Conservation (phyloP, 2,888 invertebrate genomes). For the Buathra laborator region DNA sequence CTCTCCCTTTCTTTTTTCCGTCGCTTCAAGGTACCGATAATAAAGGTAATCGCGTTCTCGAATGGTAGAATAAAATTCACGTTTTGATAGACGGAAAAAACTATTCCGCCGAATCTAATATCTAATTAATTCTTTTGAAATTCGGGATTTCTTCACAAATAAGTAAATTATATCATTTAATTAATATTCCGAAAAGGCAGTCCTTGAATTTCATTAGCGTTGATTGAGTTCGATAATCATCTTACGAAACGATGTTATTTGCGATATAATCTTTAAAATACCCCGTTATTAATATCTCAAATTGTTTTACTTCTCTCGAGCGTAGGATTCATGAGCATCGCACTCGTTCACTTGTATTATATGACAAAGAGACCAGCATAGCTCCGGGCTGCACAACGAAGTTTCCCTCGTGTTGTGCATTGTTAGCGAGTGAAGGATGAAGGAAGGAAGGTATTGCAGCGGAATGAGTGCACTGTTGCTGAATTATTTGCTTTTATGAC, state of each 20-base stretch:
- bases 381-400: background rate
- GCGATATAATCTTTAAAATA: background rate
- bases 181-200: too few species aligned
- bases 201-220: too few species aligned
- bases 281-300: background rate
- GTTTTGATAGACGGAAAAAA: background rate
- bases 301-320: background rate
- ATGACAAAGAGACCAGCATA: background rate
- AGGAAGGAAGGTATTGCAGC: background rate
- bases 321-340: background rate
- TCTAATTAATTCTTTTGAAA: too few species aligned
- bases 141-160: too few species aligned
- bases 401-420: background rate
- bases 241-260: background rate
- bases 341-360: background rate
- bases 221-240: too few species aligned
- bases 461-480: constrained; percentile 28
- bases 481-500: constrained; percentile 48
- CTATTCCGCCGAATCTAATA: background rate
- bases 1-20: background rate
- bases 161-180: too few species aligned
- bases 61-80: constrained; percentile 1
- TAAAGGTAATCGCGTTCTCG: background rate
- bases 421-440: background rate
- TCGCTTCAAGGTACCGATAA: background rate